A percentile compares a stretch with the other conserved stretches of the same genome.
These are phyloP conservation scores for Acrocephalus kingi DNA, from an alignment of 2,113 vertebrate genomes.

Conservation along the genomic window DNA sequence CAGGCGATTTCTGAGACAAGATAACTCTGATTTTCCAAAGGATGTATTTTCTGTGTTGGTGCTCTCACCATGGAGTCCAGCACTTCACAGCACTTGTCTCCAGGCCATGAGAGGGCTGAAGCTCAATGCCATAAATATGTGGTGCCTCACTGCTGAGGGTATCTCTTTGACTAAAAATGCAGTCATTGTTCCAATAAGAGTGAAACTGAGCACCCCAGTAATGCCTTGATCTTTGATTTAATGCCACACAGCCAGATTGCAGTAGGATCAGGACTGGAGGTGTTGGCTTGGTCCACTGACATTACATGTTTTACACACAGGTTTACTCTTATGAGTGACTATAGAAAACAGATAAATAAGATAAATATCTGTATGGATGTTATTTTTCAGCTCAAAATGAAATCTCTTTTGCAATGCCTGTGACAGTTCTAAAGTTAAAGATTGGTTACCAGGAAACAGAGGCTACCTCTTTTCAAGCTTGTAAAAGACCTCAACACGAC, in stretches of 20 bases:
- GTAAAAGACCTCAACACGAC: neutral
- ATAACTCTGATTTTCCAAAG: neutral
- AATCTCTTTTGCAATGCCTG: neutral
- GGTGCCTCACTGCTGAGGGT: neutral
- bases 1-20: conserved; percentile 7
- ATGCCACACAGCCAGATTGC: neutral
- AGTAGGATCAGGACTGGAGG: neutral
- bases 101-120: neutral
- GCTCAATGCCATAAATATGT: neutral
- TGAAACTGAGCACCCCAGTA: neutral
- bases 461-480: neutral
- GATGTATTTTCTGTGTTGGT: neutral
- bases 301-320: neutral
- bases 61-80: neutral
- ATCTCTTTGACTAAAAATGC: neutral
- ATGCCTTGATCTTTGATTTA: neutral
- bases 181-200: neutral
- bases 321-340: neutral
- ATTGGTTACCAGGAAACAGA: neutral
- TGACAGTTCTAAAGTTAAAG: neutral
- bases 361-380: neutral
- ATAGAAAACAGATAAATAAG: neutral
- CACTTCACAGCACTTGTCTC: neutral
- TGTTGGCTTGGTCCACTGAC: neutral
- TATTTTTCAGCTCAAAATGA: neutral